These are phyloP conservation scores for Sarotherodon lohbergeri DNA, from an alignment of 2,113 vertebrate genomes.

Conservation along the genomic window DNA sequence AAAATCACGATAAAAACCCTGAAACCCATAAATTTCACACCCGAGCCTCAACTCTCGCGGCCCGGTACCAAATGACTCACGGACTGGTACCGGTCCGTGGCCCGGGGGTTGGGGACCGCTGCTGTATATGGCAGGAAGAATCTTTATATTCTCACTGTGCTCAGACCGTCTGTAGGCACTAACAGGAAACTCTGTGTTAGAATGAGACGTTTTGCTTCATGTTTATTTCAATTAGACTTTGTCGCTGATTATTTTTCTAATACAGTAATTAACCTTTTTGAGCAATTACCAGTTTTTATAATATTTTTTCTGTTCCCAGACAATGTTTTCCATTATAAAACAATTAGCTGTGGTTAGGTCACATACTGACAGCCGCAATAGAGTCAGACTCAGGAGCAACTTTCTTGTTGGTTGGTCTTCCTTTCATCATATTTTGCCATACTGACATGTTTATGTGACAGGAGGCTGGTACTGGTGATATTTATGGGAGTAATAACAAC, in stretches of 20 bases:
- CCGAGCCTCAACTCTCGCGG: not conserved
- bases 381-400: not conserved
- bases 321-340: not conserved
- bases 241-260: not conserved
- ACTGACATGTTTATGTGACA: not conserved
- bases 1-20: rapidly evolving
- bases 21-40: not conserved
- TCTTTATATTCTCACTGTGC: not conserved
- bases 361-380: not conserved
- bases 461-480: not conserved
- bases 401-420: not conserved
- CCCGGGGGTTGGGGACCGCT: not conserved
- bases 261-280: not conserved
- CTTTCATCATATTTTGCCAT: not conserved
- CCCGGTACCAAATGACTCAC: no score
- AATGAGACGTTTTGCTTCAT: not conserved
- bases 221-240: not conserved
- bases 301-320: not conserved
- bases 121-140: not conserved
- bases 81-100: no score
- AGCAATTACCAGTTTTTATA: not conserved
- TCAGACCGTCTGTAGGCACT: not conserved
- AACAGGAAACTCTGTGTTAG: not conserved
- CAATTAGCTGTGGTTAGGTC: not conserved
- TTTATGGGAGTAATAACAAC: not conserved